Conservation (phyloP, 2,797 vertebrate species). For the Mastacembelus armatus region DNA sequence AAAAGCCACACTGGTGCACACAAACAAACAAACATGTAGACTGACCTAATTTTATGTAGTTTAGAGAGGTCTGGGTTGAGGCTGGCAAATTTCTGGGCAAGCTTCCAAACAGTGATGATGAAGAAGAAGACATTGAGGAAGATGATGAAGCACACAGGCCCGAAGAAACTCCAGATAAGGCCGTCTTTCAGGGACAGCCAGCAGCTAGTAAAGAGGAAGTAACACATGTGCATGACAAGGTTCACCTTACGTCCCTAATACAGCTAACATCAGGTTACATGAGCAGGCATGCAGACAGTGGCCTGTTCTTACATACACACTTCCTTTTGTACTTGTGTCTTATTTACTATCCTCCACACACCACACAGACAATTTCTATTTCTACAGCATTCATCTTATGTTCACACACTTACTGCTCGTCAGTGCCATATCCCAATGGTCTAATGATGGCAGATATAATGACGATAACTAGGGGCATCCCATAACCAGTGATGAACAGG, state of each 20-base stretch:
- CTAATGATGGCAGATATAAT: slow-evolving; percentile 77
- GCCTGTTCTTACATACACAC: too few relatives aligned
- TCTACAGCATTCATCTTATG: neutral
- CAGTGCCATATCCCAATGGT: slow-evolving; percentile 80
- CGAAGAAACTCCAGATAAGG: slow-evolving; percentile 90
- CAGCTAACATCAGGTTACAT: neutral
- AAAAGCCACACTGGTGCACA: neutral
- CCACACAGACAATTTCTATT: neutral
- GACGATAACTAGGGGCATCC: slow-evolving; percentile 82
- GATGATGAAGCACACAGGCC: slow-evolving; percentile 85
- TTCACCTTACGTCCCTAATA: slow-evolving; percentile 11
- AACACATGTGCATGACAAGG: slow-evolving; percentile 16
- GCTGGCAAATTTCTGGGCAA: slow-evolving; percentile 87
- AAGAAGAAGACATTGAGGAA: slow-evolving; percentile 87
- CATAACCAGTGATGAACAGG: slow-evolving; percentile 84
- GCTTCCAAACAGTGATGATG: slow-evolving; percentile 88
- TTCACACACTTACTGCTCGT: slow-evolving; percentile 79
- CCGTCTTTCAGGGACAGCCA: slow-evolving; percentile 80
- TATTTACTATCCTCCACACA: neutral
- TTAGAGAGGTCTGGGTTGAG: slow-evolving; percentile 88
- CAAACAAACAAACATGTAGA: slow-evolving; percentile 17
- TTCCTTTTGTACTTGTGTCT: neutral
- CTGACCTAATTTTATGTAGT: slow-evolving; percentile 86
- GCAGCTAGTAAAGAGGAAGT: slow-evolving; percentile 79
- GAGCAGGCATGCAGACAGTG: neutral